Evolutionary conservation across 2,888 invertebrate genomes (phyloP), one percentile per base, ranked within the genome.

Genomic region (Drosophila incognita): DNA sequence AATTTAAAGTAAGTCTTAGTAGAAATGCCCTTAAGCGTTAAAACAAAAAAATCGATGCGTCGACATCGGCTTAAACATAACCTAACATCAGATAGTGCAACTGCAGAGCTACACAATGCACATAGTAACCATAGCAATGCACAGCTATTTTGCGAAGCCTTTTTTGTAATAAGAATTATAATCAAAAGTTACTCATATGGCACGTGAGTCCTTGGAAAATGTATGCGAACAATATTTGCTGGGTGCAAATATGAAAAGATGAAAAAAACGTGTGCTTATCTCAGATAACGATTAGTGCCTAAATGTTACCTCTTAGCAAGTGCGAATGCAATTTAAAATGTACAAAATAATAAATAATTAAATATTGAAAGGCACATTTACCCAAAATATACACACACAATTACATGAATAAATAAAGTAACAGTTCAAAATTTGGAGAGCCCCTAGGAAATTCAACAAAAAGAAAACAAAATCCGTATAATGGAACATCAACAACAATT

Each of bases 401-500:
- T 81, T 81, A 66, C 79, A 68, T 82, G 58, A 83, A 79, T 49
- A 69, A 75, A 66, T 74, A 74, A 82, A 42, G 46, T 52, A 51
- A 54, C 61, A 67, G 48, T 31, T 52, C 11, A 61, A 48, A 64
- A 70, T 58, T 31, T 33, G 18, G 52, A 3, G 35, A 15, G 33
- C 60, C 67, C 67, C 5, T 27, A 29, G 56, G 67, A 62, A 72
- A 18, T 54, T 11, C 18, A 27, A 18, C 18, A 51, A 11, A 46
- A 29, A 35, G 31, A 61, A 67, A 57, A 48, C 63, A 33, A 61
- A 68, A 53, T 42, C 54, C 48, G 51, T 21, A 53, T 68, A 81
- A 82, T 73, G 80, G 49, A 81, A 74, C 71, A 72, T 64, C 58
- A 86, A 81, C 81, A 85, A 79, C 58, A 65, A 66, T 33, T 24